Evolutionary conservation across 2,113 vertebrate genomes (phyloP).

Genomic region (Chaenogobius annularis): DNA sequence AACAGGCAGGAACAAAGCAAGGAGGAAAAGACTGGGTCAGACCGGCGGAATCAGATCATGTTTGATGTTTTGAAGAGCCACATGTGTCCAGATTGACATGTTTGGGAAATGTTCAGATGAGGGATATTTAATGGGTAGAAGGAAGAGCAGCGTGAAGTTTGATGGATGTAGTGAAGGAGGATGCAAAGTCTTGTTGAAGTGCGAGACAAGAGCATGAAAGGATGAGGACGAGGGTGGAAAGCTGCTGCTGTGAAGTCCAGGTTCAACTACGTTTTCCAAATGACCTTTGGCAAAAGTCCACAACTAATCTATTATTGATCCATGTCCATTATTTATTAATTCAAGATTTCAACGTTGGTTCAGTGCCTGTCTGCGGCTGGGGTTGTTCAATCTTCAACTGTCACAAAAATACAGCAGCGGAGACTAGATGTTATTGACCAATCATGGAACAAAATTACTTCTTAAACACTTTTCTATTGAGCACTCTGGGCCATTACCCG

Average conservation of each 20-base stretch:
- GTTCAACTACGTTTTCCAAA: neutral
- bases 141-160: neutral
- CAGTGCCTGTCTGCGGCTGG: neutral
- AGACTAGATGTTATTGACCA: neutral
- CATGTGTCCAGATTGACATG: neutral
- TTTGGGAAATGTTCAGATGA: neutral
- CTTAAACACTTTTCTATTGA: conserved; percentile 11
- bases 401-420: neutral
- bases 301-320: conserved; percentile 6
- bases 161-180: neutral
- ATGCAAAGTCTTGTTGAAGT: neutral
- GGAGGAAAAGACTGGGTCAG: neutral
- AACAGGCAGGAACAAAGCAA: neutral
- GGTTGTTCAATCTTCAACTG: neutral
- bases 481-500: neutral
- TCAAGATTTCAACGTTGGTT: neutral
- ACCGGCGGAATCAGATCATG: neutral
- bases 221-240: neutral
- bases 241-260: neutral
- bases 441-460: conserved; percentile 1
- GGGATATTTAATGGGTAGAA: neutral
- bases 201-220: neutral
- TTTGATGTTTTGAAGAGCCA: neutral
- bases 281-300: conserved; percentile 3
- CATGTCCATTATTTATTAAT: neutral